phyloP scores from a whole-genome alignment of 2,888 invertebrate genomes.

The Plebejus anna region DNA sequence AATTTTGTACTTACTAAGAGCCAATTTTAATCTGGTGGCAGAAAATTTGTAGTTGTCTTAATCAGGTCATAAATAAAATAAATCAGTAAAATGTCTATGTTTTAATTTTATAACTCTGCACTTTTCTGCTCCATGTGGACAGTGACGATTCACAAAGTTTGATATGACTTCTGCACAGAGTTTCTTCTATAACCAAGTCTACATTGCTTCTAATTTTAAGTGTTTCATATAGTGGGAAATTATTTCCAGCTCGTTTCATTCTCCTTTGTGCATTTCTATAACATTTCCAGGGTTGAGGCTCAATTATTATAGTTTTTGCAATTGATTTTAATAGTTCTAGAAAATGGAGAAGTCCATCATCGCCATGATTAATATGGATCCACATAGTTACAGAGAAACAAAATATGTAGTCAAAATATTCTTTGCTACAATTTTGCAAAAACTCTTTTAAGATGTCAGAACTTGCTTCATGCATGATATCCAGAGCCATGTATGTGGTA shows the following conservation, averaged over 20 bases:
- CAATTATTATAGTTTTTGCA: constrained; percentile 83
- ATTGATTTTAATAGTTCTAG: constrained; percentile 76
- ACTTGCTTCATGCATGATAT: constrained; percentile 78
- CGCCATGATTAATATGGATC: constrained; percentile 93
- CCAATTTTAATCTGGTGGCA: neutral
- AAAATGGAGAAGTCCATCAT: constrained; percentile 83
- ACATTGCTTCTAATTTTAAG: constrained; percentile 82
- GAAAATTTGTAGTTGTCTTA: neutral
- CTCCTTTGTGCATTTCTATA: constrained; percentile 88
- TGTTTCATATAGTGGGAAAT: constrained; percentile 80
- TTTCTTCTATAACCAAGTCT: constrained; percentile 80
- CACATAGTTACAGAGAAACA: constrained; percentile 94
- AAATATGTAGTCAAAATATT: constrained; percentile 83
- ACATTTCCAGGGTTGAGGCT: constrained; percentile 93
- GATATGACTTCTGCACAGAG: constrained; percentile 53
- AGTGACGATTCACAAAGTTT: constrained; percentile 79
- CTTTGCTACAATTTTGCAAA: constrained; percentile 59
- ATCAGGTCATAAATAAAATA: neutral
- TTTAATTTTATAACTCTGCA: constrained; percentile 79
- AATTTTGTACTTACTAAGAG: too few relatives aligned
- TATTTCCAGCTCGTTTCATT: constrained; percentile 81
- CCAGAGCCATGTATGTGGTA: constrained; percentile 79
- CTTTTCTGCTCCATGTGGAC: constrained; percentile 85
- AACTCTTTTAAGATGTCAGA: constrained; percentile 63
- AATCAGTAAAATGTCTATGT: constrained; percentile 13